Evolutionary conservation across 2,797 vertebrate genomes (phyloP), one percentile per base, ranked within the genome.

Genomic region (Synaphobranchus kaupii): DNA sequence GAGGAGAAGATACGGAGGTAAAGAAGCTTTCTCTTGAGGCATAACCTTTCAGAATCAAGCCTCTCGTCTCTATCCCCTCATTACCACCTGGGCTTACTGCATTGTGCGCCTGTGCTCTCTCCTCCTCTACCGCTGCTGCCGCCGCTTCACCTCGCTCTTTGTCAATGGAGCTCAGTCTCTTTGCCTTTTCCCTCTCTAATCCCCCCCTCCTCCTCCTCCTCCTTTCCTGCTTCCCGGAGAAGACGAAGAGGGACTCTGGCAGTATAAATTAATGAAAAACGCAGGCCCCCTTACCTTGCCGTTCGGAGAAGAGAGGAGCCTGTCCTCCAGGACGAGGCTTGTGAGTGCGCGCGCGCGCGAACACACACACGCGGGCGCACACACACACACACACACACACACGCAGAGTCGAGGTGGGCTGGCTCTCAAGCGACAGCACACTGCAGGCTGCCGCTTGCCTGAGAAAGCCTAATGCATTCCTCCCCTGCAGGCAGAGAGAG

Each of bases 401-500:
- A 73, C 39, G 20, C 88, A 86, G 73, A 84, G 82, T 28, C 48
- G 91, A 93, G 90, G 86, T 90, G 88, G 85, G 87, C 91, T 94
- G 92, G 92, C 94, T 94, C 92, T 95, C 92, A 95, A 93, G 91
- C 94, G 31, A 93, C 94, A 94, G 91, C 93, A 92, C 93, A 93
- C 94, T 95, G 96, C 97, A 98, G 96, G 97, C 96, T 95, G 94
- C 94, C 91, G 96, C 97, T 97, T 97, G 97, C 96, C 96, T 95
- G 91, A 92, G 93, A 95, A 94, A 96, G 94, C 90, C 89, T 95
- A 96, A 97, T 96, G 96, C 92, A 94, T 96, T 94, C 93, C 95
- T 97, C 92, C 92, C 97, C 97, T 97, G 95, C 96, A 95, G 97
- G 97, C 96, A 94, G 92, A 93, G 92, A 96, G 95, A 90, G 93